Evolutionary conservation across 2,888 invertebrate species (phyloP), one percentile per base, ranked within the genome.

Genomic region (Acleris literana): DNA sequence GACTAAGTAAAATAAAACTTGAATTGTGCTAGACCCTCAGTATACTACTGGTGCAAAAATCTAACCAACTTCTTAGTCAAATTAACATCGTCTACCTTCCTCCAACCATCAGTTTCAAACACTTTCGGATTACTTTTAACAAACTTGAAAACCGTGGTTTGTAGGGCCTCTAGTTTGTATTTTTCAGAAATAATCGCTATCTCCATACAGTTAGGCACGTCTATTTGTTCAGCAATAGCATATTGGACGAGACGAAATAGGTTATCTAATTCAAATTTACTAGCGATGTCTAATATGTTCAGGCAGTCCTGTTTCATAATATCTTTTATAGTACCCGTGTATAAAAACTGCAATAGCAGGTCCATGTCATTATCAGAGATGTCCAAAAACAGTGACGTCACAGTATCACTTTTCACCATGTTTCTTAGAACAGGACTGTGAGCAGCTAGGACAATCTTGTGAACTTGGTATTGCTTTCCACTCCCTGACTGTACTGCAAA

Each of bases 371-470:
- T 74, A 64, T 90, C 86, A 59, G 68, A 72, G 7, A 86, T 77
- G 61, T 90, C 82, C 39, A 90, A 64, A 49, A 70, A 72, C 49
- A 81, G 69, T 7, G 71, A 64, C n/a, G 78, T 71, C 2, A 64
- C 65, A 1, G 69, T 57, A 1, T 76, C 68, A 49, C 79, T 76
- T 61, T 82, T 85, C 0, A 87, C 74, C 39, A 79, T 70, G 25
- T 80, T 76, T 56, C 82, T 81, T 2, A 91, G 70, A 3, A 85
- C 77, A 1, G 82, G 74, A 64, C 90, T 89, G 63, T 87, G 87
- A 2, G 86, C 85, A 0, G 85, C 83, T 25, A 92, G 64, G 44
- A 91, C 74, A 33, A 91, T 78, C 69, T 83, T 86, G 68, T 92
- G 92, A 0, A 81, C 76, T 5, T 78, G 76, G 69, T 83, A 87